phyloP scores from a whole-genome alignment of 2,888 invertebrate genomes.

The Panopea generosa region DNA sequence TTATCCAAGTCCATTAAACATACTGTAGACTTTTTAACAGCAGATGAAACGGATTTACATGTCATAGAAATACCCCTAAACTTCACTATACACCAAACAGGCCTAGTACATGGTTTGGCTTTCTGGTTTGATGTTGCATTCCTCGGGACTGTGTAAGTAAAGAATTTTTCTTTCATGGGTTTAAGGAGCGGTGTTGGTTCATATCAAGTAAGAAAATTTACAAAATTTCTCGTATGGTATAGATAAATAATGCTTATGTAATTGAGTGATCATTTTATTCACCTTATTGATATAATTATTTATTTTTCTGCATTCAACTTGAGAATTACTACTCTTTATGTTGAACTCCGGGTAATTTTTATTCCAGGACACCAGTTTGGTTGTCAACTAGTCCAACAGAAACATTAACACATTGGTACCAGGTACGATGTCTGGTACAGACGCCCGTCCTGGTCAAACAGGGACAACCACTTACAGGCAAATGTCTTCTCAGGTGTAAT shows the following conservation, averaged over 20 bases:
- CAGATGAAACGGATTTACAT: slow-evolving; percentile 97
- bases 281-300: too few species aligned
- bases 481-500: slow-evolving; percentile 95
- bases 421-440: slow-evolving; percentile 97
- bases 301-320: too few species aligned
- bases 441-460: slow-evolving; percentile 97
- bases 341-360: too few species aligned
- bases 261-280: too few species aligned
- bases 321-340: too few species aligned
- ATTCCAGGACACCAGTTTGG: slow-evolving; percentile 93
- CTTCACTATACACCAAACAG: slow-evolving; percentile 96
- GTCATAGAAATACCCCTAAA: slow-evolving; percentile 97
- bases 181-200: too few species aligned
- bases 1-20: slow-evolving; percentile 97
- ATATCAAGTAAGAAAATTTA: too few species aligned
- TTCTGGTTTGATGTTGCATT: slow-evolving; percentile 99
- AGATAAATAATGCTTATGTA: too few species aligned
- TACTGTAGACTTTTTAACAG: slow-evolving; percentile 96
- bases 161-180: too few species aligned
- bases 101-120: slow-evolving; percentile 98
- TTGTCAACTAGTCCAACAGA: slow-evolving; percentile 99
- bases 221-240: too few species aligned
- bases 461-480: slow-evolving; percentile 95
- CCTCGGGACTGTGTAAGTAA: slow-evolving; percentile 88
- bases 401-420: slow-evolving; percentile 99